Conservation (phyloP, 1,140 invertebrate genomes). For the Neodiprion virginianus region DNA sequence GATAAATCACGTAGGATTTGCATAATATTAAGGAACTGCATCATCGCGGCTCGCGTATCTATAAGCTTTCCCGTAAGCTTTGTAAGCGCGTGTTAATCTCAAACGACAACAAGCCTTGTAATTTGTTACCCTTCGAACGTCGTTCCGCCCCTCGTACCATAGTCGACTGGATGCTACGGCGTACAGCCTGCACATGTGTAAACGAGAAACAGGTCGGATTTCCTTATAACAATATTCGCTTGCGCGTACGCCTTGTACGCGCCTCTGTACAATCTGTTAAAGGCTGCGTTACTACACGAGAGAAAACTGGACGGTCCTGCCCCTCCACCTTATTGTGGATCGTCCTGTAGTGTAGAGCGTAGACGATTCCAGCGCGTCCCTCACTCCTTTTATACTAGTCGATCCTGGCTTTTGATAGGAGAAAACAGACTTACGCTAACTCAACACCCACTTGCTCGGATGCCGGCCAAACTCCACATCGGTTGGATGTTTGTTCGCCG, state of each 20-base stretch:
- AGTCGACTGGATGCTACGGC: too few species aligned
- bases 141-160: not conserved
- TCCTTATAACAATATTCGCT: not conserved
- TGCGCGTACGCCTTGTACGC: not conserved
- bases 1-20: not conserved
- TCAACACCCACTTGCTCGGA: not conserved
- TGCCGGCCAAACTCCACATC: not conserved
- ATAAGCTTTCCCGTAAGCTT: slow-evolving; percentile 1
- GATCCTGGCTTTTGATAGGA: not conserved
- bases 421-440: slow-evolving; percentile 3
- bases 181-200: not conserved
- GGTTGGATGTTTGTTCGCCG: not conserved
- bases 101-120: slow-evolving; percentile 5
- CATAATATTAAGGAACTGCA: slow-evolving; percentile 7
- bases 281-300: too few species aligned
- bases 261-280: not conserved
- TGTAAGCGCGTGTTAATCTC: slow-evolving; percentile 5
- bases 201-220: not conserved
- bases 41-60: not conserved
- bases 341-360: too few species aligned
- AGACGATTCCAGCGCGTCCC: too few species aligned
- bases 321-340: too few species aligned
- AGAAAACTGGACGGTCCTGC: too few species aligned
- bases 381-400: too few species aligned
- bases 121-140: slow-evolving; percentile 2